phyloP scores from a whole-genome alignment of 1,140 invertebrate species.

The Thrips palmi region DNA sequence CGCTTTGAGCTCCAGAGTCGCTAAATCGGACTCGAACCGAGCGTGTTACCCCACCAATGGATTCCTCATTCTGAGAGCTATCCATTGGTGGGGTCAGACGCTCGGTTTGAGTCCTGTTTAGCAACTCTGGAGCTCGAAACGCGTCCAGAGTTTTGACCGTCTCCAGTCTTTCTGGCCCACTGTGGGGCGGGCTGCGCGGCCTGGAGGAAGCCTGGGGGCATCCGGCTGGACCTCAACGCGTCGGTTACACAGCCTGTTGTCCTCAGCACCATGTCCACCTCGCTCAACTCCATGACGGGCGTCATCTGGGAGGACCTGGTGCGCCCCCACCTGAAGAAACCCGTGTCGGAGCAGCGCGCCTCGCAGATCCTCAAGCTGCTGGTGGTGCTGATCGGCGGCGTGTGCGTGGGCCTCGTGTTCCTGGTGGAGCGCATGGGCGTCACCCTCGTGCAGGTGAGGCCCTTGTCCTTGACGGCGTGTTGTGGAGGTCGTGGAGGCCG shows the following conservation, averaged over 20 bases:
- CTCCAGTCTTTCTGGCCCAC: too few relatives aligned
- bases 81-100: too few relatives aligned
- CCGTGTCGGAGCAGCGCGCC: constrained; percentile 36
- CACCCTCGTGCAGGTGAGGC: constrained; percentile 7
- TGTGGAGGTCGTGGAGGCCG: not conserved
- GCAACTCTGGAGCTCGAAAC: too few relatives aligned
- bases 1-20: too few relatives aligned
- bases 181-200: too few relatives aligned
- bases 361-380: constrained; percentile 48
- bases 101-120: too few relatives aligned
- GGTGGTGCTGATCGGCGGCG: constrained; percentile 37
- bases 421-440: constrained; percentile 47
- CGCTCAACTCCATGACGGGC: constrained; percentile 60
- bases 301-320: constrained; percentile 66
- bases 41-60: too few relatives aligned
- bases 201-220: too few relatives aligned
- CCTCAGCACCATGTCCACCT: constrained; percentile 57
- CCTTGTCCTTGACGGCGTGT: not conserved
- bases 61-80: too few relatives aligned
- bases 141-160: too few relatives aligned
- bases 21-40: too few relatives aligned
- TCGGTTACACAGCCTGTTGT: constrained; percentile 9
- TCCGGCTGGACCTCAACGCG: too few relatives aligned
- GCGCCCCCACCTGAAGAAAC: constrained; percentile 37
- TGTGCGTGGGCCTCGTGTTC: constrained; percentile 44